Conservation (phyloP, 2,888 invertebrate genomes). For the Lasius platythorax region DNA sequence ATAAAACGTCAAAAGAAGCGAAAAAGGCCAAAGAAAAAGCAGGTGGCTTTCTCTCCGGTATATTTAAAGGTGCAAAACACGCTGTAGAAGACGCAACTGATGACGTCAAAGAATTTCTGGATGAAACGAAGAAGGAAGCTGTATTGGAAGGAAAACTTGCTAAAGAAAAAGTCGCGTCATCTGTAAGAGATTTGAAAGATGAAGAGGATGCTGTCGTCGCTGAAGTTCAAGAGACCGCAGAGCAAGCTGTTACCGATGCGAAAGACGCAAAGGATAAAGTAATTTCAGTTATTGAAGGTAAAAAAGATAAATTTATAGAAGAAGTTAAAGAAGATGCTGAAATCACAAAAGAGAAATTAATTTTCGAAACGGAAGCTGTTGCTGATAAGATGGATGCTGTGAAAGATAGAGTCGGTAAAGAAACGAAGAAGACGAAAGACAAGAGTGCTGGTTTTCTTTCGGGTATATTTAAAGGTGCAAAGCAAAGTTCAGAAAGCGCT, state of each 20-base stretch:
- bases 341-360: constrained; percentile 51
- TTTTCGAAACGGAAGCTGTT: constrained; percentile 61
- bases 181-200: constrained; percentile 53
- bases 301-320: constrained; percentile 63
- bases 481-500: constrained; percentile 72
- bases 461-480: constrained; percentile 74
- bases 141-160: constrained; percentile 69
- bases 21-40: constrained; percentile 77
- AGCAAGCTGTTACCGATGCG: constrained; percentile 50
- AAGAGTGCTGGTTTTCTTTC: constrained; percentile 72
- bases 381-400: constrained; percentile 66
- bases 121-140: constrained; percentile 75
- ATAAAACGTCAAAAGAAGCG: constrained; percentile 62
- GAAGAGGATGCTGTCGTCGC: constrained; percentile 58
- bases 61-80: constrained; percentile 50
- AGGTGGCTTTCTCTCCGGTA: constrained; percentile 73
- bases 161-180: constrained; percentile 62
- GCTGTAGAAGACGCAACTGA: constrained; percentile 62
- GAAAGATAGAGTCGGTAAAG: constrained; percentile 71
- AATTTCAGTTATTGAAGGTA: constrained; percentile 42
- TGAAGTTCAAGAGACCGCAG: background rate
- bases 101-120: constrained; percentile 75
- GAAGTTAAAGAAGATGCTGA: constrained; percentile 62
- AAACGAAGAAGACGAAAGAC: constrained; percentile 69
- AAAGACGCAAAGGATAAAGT: constrained; percentile 25